Evolutionary conservation across 2,113 vertebrate species (phyloP), one percentile per base, ranked within the genome.

Genomic region (Gambusia affinis): DNA sequence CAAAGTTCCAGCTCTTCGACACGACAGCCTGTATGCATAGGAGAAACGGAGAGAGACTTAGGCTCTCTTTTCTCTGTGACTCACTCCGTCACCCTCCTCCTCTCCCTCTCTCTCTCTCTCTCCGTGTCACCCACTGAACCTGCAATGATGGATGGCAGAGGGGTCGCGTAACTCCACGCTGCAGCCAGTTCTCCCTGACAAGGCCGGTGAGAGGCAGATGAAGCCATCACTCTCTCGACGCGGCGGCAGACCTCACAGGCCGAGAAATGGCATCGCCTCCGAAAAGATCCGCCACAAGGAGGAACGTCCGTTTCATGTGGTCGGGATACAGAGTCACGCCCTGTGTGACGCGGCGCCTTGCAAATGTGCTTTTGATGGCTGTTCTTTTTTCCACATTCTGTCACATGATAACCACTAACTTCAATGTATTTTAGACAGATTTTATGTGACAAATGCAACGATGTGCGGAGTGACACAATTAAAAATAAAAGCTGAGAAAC

Each of bases 61-160:
- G 60, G 4, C 14, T 28, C 37, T 24, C 30, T 12, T 31, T 12
- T 33, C 70, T 73, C 67, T 76, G 42, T 80, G 65, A 78, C 65
- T 85, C 86, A 81, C 70, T 89, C 62, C 44, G 63, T 87, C 78
- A 65, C 65, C 54, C 76, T 67, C n/a, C 24, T 27, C 72, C 29
- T 67, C 47, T 73, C 63, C 64, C 30, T 30, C 30, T 30, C 29
- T 30, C 30, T 30, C 30, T 30, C 30, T 30, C 65, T 72, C 62
- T 76, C 35, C 14, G 17, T 71, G 73, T 76, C 86, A 73, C 78
- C 85, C 79, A 81, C 67, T 86, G 81, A 84, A 82, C 78, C 81
- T 68, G 85, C 42, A 64, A 63, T 89, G 85, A 88, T 79, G 83
- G 79, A 84, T 64, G 30, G 44, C 73, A 29, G 31, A 8, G 76